phyloP scores from a whole-genome alignment of 2,113 vertebrate genomes.

The Cryptomyrus ogoouensis region DNA sequence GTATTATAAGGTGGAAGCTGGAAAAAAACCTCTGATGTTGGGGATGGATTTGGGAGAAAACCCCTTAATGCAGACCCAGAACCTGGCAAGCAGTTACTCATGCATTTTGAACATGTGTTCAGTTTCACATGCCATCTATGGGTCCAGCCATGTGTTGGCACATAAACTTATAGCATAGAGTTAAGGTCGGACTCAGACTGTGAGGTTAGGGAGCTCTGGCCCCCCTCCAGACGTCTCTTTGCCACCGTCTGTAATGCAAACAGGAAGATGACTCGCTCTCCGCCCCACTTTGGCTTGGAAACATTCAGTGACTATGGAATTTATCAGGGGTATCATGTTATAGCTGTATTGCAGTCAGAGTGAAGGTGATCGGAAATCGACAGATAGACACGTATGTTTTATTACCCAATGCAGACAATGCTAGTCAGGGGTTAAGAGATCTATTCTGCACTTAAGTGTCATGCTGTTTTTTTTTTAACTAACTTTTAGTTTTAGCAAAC shows the following conservation, averaged over 20 bases:
- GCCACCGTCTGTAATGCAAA: constrained; percentile 1
- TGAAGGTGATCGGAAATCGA: neutral
- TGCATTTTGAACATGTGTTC: neutral
- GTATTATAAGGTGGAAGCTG: neutral
- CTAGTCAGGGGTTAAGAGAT: neutral
- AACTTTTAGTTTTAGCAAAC: neutral
- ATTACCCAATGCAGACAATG: neutral
- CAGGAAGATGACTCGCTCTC: too few relatives aligned
- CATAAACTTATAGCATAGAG: neutral
- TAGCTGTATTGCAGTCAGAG: neutral
- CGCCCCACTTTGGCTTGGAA: neutral
- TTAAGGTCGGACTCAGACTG: neutral
- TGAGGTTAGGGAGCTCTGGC: neutral
- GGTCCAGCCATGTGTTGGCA: neutral
- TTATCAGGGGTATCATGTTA: neutral
- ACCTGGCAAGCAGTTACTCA: neutral
- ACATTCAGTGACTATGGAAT: neutral
- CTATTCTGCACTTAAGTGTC: neutral
- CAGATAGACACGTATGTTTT: neutral
- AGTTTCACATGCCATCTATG: neutral
- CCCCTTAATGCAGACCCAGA: neutral
- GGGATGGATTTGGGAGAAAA: neutral
- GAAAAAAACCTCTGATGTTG: neutral
- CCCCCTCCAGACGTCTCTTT: neutral
- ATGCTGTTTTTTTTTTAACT: neutral